Percentiles rank a stretch among this genome's conserved stretches.
Evolutionary conservation across 2,888 invertebrate genomes (phyloP).

Genomic region (Lithosia quadra): DNA sequence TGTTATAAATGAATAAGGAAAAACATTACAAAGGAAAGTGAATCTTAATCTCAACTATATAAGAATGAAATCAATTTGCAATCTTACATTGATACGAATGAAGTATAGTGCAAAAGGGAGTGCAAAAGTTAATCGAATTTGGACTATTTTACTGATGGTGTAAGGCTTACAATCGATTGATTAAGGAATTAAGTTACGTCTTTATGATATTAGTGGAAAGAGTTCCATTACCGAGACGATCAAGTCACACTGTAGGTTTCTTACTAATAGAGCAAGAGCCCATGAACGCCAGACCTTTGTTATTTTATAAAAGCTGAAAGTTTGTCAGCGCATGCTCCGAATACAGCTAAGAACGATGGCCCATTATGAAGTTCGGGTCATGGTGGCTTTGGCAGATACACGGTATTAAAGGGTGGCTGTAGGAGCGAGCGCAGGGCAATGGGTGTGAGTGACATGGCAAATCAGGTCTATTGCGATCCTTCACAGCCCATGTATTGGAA

Average conservation of each 20-base stretch:
- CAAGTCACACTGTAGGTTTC: conserved; percentile 62
- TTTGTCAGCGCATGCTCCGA: too few relatives aligned
- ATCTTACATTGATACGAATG: conserved; percentile 65
- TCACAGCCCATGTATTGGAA: too few relatives aligned
- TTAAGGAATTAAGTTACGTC: conserved; percentile 17
- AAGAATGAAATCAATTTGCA: conserved; percentile 57
- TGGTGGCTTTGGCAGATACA: too few relatives aligned
- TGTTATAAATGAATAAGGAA: conserved; percentile 68
- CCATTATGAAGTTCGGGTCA: too few relatives aligned
- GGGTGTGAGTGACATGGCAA: too few relatives aligned
- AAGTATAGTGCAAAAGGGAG: conserved; percentile 50
- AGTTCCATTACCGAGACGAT: conserved; percentile 57
- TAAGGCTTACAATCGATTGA: conserved; percentile 34
- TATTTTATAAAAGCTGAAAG: too few relatives aligned
- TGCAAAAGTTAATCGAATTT: conserved; percentile 25
- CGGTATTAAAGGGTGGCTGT: too few relatives aligned
- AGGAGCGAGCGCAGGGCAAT: too few relatives aligned
- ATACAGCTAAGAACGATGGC: too few relatives aligned
- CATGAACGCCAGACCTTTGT: too few relatives aligned
- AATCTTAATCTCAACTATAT: conserved; percentile 51
- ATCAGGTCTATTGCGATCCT: too few relatives aligned
- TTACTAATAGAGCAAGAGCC: too few relatives aligned
- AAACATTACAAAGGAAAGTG: conserved; percentile 33
- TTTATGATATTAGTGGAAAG: conserved; percentile 34
- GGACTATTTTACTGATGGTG: conserved; percentile 7